Conservation (phyloP, 2,888 invertebrate species). For the Prenolepis imparis region DNA sequence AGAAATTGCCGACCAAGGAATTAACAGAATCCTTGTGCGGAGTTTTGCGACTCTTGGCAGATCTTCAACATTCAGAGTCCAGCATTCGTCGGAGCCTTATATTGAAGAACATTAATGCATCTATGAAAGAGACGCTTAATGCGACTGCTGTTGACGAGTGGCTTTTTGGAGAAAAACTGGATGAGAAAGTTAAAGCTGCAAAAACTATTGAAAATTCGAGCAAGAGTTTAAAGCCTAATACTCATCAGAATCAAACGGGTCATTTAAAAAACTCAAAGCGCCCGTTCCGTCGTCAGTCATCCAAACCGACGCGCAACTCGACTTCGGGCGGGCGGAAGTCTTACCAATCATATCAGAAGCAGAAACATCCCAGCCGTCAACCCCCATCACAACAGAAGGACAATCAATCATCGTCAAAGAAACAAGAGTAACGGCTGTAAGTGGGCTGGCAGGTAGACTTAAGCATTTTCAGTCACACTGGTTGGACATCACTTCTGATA, state of each 20-base stretch:
- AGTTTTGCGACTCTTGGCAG: slow-evolving; percentile 51
- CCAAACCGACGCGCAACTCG: slow-evolving; percentile 9
- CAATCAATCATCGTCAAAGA: neutral
- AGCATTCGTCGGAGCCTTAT: slow-evolving; percentile 58
- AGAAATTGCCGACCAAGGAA: slow-evolving; percentile 12
- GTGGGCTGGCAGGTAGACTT: slow-evolving; percentile 56
- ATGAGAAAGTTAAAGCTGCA: too few species aligned
- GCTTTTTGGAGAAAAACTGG: too few species aligned
- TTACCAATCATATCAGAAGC: neutral
- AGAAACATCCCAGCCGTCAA: neutral
- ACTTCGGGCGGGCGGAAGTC: slow-evolving; percentile 49
- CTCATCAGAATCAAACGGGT: too few species aligned
- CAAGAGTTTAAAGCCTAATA: too few species aligned
- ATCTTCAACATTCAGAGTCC: slow-evolving; percentile 64
- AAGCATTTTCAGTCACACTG: slow-evolving; percentile 43
- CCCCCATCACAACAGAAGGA: neutral
- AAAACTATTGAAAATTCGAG: slow-evolving; percentile 5
- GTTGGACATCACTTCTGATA: slow-evolving; percentile 58
- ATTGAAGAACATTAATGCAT: slow-evolving; percentile 61
- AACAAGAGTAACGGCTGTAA: slow-evolving; percentile 18
- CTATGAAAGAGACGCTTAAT: slow-evolving; percentile 44
- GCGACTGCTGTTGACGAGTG: too few species aligned
- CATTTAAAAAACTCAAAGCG: slow-evolving; percentile 64
- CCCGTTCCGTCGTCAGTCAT: slow-evolving; percentile 56
- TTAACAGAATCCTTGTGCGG: slow-evolving; percentile 39